A percentile compares a stretch with the other conserved stretches of the same genome.
Evolutionary conservation across 2,797 vertebrate genomes (phyloP).

Genomic region (Crenichthys baileyi): DNA sequence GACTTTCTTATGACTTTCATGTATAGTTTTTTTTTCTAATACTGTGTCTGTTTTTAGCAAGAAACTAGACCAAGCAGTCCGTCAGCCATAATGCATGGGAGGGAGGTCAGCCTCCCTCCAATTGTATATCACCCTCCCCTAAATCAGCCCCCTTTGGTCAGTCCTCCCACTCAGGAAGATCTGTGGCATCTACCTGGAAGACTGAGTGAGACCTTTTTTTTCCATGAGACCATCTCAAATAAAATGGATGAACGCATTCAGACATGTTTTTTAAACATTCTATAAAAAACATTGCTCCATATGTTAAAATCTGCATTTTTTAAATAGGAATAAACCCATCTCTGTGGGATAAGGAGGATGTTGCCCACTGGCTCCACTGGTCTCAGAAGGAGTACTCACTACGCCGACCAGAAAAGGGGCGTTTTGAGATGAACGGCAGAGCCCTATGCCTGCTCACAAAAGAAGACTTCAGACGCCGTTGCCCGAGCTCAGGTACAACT

Average conservation of each 20-base stretch:
- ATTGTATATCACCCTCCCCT: constrained; percentile 16
- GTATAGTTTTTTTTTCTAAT: neutral
- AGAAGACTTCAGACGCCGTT: constrained; percentile 89
- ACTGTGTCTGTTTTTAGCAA: constrained; percentile 44
- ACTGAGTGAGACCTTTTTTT: constrained; percentile 80
- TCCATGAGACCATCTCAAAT: neutral
- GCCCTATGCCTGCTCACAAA: constrained; percentile 93
- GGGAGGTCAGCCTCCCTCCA: constrained; percentile 15
- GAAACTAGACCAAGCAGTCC: constrained; percentile 35
- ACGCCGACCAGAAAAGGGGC: constrained; percentile 69
- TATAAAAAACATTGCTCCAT: neutral
- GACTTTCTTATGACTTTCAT: neutral
- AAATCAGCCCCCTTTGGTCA: constrained; percentile 38
- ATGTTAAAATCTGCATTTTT: neutral
- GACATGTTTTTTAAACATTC: no score
- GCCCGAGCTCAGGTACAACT: constrained; percentile 87
- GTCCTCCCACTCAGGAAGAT: constrained; percentile 61
- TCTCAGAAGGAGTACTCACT: constrained; percentile 90
- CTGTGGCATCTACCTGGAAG: constrained; percentile 87
- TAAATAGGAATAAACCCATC: constrained; percentile 89
- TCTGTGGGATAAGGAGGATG: constrained; percentile 91
- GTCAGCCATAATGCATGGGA: constrained; percentile 17
- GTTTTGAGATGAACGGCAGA: constrained; percentile 92
- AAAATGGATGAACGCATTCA: neutral
- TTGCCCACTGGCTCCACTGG: constrained; percentile 90